Conservation (phyloP, 2,113 vertebrate species). For the Chloroceryle aenea region DNA sequence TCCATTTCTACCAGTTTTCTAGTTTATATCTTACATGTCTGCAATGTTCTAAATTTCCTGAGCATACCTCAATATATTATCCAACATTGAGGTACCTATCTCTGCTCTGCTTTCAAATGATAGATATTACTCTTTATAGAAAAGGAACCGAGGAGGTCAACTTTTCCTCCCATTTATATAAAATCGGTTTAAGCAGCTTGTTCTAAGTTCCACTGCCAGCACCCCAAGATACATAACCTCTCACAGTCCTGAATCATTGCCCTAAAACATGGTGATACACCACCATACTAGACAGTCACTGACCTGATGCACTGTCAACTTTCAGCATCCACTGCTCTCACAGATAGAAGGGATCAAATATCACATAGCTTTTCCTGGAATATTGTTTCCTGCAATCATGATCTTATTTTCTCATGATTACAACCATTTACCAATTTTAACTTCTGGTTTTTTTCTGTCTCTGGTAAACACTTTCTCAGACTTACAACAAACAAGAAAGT, state of each 20-base stretch:
- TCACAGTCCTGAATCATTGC: not conserved
- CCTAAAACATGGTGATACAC: not conserved
- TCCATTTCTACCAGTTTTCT: not conserved
- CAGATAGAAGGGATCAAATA: not conserved
- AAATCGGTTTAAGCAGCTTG: not conserved
- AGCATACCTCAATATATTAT: not conserved
- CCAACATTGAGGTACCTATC: not conserved
- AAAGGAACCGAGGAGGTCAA: not conserved
- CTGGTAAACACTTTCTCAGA: not conserved
- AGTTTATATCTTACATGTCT: no score
- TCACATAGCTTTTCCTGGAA: not conserved
- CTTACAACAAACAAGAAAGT: not conserved
- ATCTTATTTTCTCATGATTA: not conserved
- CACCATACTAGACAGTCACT: not conserved
- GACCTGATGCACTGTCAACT: not conserved
- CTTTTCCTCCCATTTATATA: not conserved
- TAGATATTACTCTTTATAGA: not conserved
- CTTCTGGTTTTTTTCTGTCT: not conserved
- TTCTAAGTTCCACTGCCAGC: not conserved
- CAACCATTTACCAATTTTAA: not conserved
- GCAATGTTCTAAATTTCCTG: not conserved
- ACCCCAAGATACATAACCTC: not conserved
- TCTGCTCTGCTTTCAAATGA: not conserved
- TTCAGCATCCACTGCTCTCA: not conserved
- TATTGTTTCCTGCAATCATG: not conserved